Percentiles rank a stretch among this genome's conserved stretches.
Conservation (phyloP, 92 coral and sea anemone genomes). For the Galaxea fascicularis region DNA sequence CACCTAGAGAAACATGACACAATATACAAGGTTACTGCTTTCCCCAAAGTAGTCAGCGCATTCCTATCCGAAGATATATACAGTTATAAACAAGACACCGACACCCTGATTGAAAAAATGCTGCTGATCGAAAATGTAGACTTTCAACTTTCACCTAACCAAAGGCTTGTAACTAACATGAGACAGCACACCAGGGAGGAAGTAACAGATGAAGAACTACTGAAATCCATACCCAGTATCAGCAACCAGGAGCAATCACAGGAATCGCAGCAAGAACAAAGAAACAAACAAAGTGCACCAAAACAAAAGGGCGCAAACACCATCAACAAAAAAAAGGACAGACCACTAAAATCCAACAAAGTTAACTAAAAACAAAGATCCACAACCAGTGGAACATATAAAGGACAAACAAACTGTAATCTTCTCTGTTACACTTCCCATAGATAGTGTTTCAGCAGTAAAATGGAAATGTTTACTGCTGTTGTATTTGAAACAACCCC, state of each 20-base stretch:
- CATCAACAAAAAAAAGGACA: slow-evolving; percentile 36
- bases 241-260: slow-evolving; percentile 51
- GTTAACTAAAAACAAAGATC: slow-evolving; percentile 48
- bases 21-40: slow-evolving; percentile 34
- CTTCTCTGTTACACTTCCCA: background rate
- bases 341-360: slow-evolving; percentile 38
- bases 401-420: background rate
- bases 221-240: slow-evolving; percentile 27
- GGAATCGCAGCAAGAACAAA: slow-evolving; percentile 29
- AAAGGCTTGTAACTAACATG: slow-evolving; percentile 37
- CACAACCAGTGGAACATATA: slow-evolving; percentile 40
- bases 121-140: slow-evolving; percentile 60
- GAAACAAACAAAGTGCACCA: slow-evolving; percentile 41
- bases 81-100: slow-evolving; percentile 40
- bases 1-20: slow-evolving; percentile 51
- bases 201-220: slow-evolving; percentile 27
- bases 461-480: background rate
- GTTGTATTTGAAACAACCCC: slow-evolving; percentile 9
- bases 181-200: slow-evolving; percentile 11
- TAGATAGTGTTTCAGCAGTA: background rate
- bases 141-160: slow-evolving; percentile 52
- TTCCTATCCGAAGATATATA: slow-evolving; percentile 56
- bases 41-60: slow-evolving; percentile 53
- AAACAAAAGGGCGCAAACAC: slow-evolving; percentile 42
- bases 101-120: slow-evolving; percentile 52